Evolutionary conservation across 2,888 invertebrate genomes (phyloP).

Genomic region (Rhopalosiphum nymphaeae): DNA sequence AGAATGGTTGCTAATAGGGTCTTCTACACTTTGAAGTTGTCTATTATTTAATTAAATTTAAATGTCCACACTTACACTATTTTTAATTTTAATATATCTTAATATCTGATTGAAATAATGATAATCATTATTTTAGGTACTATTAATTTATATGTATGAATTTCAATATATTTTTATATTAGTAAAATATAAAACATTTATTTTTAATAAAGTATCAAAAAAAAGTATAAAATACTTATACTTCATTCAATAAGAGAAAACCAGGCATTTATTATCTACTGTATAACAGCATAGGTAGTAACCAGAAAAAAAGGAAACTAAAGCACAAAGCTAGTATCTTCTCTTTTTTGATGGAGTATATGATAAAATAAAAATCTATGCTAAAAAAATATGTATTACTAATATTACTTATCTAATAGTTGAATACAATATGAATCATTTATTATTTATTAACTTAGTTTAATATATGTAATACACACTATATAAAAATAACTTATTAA

Average conservation of each 20-base stretch:
- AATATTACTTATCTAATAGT: background rate
- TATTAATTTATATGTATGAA: background rate
- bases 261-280: background rate
- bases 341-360: background rate
- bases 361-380: background rate
- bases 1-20: background rate
- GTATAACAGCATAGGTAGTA: background rate
- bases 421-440: background rate
- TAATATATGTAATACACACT: background rate
- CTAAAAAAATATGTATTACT: background rate
- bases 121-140: background rate
- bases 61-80: background rate
- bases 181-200: background rate
- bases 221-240: background rate
- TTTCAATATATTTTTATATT: background rate
- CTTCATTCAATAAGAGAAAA: background rate
- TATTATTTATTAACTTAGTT: background rate
- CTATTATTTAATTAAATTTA: background rate
- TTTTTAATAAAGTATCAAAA: background rate
- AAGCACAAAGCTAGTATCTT: background rate
- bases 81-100: background rate
- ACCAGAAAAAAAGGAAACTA: background rate
- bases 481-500: background rate
- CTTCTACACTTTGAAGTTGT: background rate
- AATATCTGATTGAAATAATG: background rate